Base-by-base conservation (phyloP, 2,797 vertebrate genomes). In the Melopsittacus undulatus region DNA sequence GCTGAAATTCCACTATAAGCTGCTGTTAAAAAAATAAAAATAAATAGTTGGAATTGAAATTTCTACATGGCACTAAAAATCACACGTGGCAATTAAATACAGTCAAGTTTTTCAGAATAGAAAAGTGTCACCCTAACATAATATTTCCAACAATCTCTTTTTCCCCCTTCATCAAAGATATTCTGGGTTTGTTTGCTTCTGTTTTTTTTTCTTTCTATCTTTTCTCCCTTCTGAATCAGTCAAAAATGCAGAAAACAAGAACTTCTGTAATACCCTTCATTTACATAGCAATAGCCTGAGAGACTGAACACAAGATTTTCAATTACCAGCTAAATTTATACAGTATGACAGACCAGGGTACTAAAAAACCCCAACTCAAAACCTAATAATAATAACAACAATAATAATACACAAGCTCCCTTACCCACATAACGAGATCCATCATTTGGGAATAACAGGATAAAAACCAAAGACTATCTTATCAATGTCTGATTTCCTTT, bases 241-340 rank as follows among this genome's bases (percentile, higher is more conserved):
- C 19, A 62, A 36, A 56, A 95, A 93, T 7, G 34, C 54, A 64
- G 75, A 68, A 73, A 91, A 42, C 24, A 92, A 75, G 74, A 95
- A 90, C 54, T 83, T 89, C 48, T 73, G 62, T 56, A 69, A 74
- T 76, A 87, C 52, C 64, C 48, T 81, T 94, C 21, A 97, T 94
- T 96, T 95, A 87, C 88, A 84, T 64, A 81, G 62, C 30, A 94
- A 94, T 70, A 91, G 66, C 82, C 13, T 78, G 45, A 95, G 34
- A 91, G 56, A 88, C 95, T 73, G 83, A 90, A 91, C 32, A 93
- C 19, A 87, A 90, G 30, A 54, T 68, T 86, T 79, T 91, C 38
- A 83, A 67, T 62, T 87, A 43, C 23, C 26, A 43, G 11, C 5
- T 56, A 81, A 89, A 93, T 93, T 80, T 52, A 84, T 32, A 80